Evolutionary conservation across 2,113 vertebrate species (phyloP).

Genomic region (Rhadina sibilatrix): DNA sequence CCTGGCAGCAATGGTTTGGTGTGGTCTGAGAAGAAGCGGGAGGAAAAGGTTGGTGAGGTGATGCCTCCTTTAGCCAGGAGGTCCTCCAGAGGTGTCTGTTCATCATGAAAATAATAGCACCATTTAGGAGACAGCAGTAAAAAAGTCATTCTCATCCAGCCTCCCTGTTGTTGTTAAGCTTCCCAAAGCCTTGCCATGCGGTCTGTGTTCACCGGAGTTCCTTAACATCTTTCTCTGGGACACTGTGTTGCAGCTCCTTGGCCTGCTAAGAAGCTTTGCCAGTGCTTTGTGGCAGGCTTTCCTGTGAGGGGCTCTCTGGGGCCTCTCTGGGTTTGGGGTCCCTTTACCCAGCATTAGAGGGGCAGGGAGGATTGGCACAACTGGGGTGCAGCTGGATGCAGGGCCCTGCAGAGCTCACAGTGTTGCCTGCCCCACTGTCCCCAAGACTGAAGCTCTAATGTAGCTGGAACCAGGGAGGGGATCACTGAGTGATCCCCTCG

Average conservation of each 20-base stretch:
- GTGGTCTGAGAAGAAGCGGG: background rate
- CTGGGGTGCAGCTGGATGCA: background rate
- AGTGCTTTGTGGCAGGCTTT: background rate
- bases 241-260: background rate
- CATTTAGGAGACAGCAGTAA: background rate
- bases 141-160: background rate
- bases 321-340: background rate
- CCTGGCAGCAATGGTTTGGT: background rate
- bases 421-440: background rate
- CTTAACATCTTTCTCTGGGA: background rate
- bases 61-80: background rate
- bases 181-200: rapidly evolving
- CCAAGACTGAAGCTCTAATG: background rate
- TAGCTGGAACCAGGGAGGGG: background rate
- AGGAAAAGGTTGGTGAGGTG: background rate
- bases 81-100: background rate
- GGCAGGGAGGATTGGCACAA: background rate
- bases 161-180: background rate
- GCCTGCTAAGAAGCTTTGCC: background rate
- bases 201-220: background rate
- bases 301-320: background rate
- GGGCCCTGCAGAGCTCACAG: rapidly evolving
- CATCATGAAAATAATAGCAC: rapidly evolving
- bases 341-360: background rate
- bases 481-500: background rate